Conservation (phyloP, 2,113 vertebrate genomes). For the Heteronetta atricapilla region DNA sequence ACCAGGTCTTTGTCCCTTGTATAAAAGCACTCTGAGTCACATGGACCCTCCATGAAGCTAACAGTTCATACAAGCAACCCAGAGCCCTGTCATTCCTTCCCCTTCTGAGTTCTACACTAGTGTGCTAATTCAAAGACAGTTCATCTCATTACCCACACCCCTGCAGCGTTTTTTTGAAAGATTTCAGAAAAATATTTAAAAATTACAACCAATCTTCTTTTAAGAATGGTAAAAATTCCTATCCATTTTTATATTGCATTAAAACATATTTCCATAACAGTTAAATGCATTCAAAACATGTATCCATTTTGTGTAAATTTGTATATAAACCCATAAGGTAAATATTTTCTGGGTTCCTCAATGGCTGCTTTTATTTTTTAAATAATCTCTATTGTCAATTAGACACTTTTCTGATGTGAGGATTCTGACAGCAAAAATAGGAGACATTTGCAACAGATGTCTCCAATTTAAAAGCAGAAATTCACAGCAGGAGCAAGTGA, state of each 20-base stretch:
- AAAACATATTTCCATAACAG: background rate
- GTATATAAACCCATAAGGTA: background rate
- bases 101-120: background rate
- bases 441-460: slow-evolving; percentile 17
- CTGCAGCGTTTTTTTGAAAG: background rate
- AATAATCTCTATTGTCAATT: background rate
- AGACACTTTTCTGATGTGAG: background rate
- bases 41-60: background rate
- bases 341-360: background rate
- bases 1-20: background rate
- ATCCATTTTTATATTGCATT: background rate
- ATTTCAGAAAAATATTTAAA: background rate
- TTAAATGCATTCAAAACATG: background rate
- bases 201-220: background rate
- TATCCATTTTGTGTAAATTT: background rate
- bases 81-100: background rate
- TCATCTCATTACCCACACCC: background rate
- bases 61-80: background rate
- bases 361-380: background rate
- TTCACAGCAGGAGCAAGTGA: background rate
- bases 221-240: background rate
- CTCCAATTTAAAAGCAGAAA: slow-evolving; percentile 31
- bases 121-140: background rate
- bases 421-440: background rate
- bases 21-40: background rate